Base-by-base conservation (phyloP, 2,113 vertebrate genomes). In the Eurystomus gularis region DNA sequence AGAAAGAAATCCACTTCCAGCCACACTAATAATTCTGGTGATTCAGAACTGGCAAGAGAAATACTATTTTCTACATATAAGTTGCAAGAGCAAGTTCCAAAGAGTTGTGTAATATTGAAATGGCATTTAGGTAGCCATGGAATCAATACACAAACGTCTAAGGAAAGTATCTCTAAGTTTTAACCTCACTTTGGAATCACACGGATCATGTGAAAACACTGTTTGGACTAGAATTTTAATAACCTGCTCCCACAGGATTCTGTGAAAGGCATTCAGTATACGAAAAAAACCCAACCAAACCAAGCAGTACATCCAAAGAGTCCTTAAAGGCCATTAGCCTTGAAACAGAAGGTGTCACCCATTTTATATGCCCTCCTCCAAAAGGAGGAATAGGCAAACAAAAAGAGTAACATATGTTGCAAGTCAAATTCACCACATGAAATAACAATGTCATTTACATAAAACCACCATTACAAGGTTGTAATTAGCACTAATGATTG, bases 401-500 rank as follows among this genome's bases (percentile, higher is more conserved):
- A 26, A 73, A 42, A 48, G 35, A 51, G 42, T 31, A 35, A 86
- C 85, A 93, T 92, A 93, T 64, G 68, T 29, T 55, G 42, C 10
- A n/a, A 83, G 79, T 88, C 90, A 90, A 86, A 92, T 48, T 92
- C 92, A 68, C 79, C 24, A 40, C 85, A 37, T 18, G 88, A 92
- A 73, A 80, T 51, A 11, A 77, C 49, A 83, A 90, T 73, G 73
- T 75, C 42, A 92, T 96, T 93, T 86, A 73, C 76, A 94, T 93
- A 93, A 93, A 95, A 13, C 17, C 49, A 77, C 10, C 23, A 64
- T 88, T 86, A 86, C 35, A 83, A 73, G 21, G 49, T 71, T 96
- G 95, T 96, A 93, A 94, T 94, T 96, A 95, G 71, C 65, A 70
- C 46, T 93, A 90, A 82, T 83, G n/a, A 33, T 70, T 76, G 31